Base-by-base conservation (phyloP, 2,113 vertebrate species). In the Nematolebias whitei region DNA sequence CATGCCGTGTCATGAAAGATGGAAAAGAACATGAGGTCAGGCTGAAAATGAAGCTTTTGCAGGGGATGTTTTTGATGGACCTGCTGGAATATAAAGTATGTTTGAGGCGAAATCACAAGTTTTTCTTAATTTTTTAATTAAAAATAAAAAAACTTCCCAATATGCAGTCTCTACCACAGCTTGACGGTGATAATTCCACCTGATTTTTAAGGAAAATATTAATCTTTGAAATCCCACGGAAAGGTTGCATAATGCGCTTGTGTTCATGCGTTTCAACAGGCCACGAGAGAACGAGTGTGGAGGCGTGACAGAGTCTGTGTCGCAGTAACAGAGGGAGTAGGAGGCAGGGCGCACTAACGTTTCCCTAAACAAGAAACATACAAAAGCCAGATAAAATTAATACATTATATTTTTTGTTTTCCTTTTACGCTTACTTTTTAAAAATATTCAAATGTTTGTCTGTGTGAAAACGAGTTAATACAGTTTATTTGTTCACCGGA, bases 281-380 rank as follows among this genome's bases (percentile, higher is more conserved):
- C 45, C 53, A 74, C 66, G 68, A 57, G 71, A 66, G 81, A 62
- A 50, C n/a, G 18, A 62, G 64, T 22, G 55, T 54, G 81, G 77
- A 53, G 72, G 86, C 1, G 74, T 59, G 78, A 40, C 0, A 15
- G 38, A 68, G 65, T 57, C 76, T 41, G 74, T 32, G n/a, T 18
- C 38, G 61, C 40, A 76, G 78, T 79, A 72, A 78, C 47, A 60
- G 61, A 53, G 63, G n/a, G 74, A 7, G 83, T 85, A 22, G 88
- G 83, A 78, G 63, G 79, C 38, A 74, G 64, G 60, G 7, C 52
- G 61, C 49, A 63, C 57, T 48, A 68, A 79, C 57, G 78, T 18
- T 38, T 63, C 35, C 22, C 20, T 51, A 1, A 20, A 50, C 32
- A 60, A 47, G 45, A 60, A 1, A 35, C 45, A 29, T 40, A 12